Conservation (phyloP, 2,888 invertebrate species). For the Drosophila monieri region DNA sequence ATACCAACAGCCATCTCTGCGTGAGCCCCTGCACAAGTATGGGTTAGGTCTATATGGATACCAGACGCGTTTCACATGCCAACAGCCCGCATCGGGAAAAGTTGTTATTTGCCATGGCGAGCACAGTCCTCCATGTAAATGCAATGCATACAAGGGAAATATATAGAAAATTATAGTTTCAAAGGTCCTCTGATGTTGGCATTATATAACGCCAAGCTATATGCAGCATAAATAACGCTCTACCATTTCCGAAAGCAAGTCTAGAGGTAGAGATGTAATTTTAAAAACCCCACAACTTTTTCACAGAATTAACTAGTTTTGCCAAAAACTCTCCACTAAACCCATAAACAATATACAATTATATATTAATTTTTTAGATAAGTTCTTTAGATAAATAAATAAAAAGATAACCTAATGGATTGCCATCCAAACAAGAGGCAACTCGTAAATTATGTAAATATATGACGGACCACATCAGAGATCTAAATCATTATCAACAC, state of each 20-base stretch:
- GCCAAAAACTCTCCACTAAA: background rate
- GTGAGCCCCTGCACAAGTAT: conserved; percentile 12
- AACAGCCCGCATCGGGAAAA: conserved; percentile 49
- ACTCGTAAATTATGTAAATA: conserved; percentile 43
- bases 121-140: conserved; percentile 20
- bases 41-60: conserved; percentile 40
- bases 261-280: background rate
- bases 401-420: conserved; percentile 9
- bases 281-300: background rate
- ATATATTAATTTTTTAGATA: too few relatives aligned
- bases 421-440: conserved; percentile 13
- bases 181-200: conserved; percentile 26
- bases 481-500: conserved; percentile 50
- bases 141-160: conserved; percentile 35
- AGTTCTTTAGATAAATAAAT: background rate
- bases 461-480: conserved; percentile 46
- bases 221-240: conserved; percentile 5
- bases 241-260: background rate
- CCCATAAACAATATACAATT: too few relatives aligned
- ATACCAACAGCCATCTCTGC: conserved; percentile 21
- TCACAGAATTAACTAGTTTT: background rate
- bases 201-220: conserved; percentile 11
- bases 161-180: conserved; percentile 35
- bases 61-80: conserved; percentile 57
- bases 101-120: conserved; percentile 40